Conservation (phyloP, 92 coral and sea anemone genomes). For the Phenganax subtilis region DNA sequence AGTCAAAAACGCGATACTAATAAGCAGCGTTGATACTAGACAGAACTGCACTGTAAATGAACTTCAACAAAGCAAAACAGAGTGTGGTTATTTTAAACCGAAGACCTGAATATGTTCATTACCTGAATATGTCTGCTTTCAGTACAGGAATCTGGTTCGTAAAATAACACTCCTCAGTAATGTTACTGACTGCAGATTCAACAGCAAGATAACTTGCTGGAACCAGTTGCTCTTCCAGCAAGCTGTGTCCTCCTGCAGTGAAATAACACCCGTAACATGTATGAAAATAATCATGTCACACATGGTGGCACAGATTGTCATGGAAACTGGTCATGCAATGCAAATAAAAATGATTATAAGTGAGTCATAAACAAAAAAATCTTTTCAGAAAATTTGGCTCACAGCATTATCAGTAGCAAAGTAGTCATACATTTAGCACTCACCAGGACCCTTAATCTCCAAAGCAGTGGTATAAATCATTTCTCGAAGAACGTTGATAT, state of each 20-base stretch:
- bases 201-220: conserved; percentile 97
- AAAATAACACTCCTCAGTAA: conserved; percentile 66
- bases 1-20: no score
- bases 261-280: not conserved
- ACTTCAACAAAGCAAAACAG: not conserved
- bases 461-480: conserved; percentile 79
- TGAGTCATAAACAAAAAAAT: no score
- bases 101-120: conserved; percentile 74
- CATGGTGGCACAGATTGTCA: not conserved
- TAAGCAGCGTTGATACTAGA: no score
- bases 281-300: not conserved
- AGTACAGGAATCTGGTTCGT: conserved; percentile 96
- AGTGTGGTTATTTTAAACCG: not conserved
- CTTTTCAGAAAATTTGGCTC: no score
- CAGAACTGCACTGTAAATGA: no score
- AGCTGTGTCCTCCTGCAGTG: conserved; percentile 70
- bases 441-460: conserved; percentile 89
- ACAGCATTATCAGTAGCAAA: no score
- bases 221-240: conserved; percentile 72
- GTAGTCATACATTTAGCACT: not conserved
- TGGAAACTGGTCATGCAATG: not conserved
- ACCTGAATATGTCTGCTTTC: conserved; percentile 92
- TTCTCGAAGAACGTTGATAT: conserved; percentile 73
- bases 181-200: conserved; percentile 70
- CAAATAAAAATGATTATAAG: no score